Evolutionary conservation across 2,113 vertebrate genomes (phyloP).

Genomic region (Stigmatopora nigra): DNA sequence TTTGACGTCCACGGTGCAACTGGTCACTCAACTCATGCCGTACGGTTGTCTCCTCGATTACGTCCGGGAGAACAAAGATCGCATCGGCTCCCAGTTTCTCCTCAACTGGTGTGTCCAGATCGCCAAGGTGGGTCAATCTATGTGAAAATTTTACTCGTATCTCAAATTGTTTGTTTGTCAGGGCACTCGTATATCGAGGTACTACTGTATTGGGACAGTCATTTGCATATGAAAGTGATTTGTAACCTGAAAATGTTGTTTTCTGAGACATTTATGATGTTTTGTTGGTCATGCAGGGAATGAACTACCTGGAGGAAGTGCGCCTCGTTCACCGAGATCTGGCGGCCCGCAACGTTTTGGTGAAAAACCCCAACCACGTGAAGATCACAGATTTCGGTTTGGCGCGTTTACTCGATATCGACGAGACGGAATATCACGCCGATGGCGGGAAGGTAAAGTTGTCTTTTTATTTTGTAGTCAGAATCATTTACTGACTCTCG

Average conservation of each 20-base stretch:
- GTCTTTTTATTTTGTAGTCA: neutral
- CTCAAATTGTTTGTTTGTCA: too few relatives aligned
- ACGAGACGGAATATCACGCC: constrained; percentile 92
- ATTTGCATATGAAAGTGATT: too few relatives aligned
- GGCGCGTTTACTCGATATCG: constrained; percentile 88
- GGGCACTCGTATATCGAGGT: too few relatives aligned
- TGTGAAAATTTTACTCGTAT: too few relatives aligned
- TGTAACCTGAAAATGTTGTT: too few relatives aligned
- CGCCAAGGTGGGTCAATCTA: constrained; percentile 75
- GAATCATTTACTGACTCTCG: neutral
- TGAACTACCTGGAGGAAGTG: constrained; percentile 93
- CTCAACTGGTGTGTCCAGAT: constrained; percentile 99
- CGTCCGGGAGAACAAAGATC: constrained; percentile 87
- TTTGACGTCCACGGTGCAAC: constrained; percentile 93
- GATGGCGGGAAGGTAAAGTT: constrained; percentile 87
- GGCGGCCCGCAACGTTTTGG: constrained; percentile 90
- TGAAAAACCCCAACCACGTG: constrained; percentile 92
- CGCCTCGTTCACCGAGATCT: constrained; percentile 92
- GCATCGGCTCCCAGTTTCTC: constrained; percentile 86
- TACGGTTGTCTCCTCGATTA: constrained; percentile 95
- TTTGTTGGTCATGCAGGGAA: constrained; percentile 74
- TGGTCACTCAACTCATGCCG: constrained; percentile 98
- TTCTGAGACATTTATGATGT: too few relatives aligned
- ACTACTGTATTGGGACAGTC: too few relatives aligned
- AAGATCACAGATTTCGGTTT: constrained; percentile 97